Evolutionary conservation across 2,113 vertebrate genomes (phyloP), one percentile per base, ranked within the genome.

Genomic region (Phyllopteryx taeniolatus): DNA sequence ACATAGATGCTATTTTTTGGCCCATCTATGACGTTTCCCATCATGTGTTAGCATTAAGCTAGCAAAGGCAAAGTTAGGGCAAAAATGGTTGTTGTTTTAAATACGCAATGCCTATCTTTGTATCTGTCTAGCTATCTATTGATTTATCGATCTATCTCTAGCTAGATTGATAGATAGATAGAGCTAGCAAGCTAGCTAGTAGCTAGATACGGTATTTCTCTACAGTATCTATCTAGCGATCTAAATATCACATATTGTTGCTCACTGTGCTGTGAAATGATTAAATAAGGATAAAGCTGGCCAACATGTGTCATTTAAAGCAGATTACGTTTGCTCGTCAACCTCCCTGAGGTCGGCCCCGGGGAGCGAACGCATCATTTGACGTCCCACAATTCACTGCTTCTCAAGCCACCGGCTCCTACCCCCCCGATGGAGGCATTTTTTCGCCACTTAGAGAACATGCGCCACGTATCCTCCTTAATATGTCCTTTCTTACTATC

Each of bases 401-500:
- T 68, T 89, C 78, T 79, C 67, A 53, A 88, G 78, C 85, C 85
- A 83, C 81, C 67, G 79, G 83, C 86, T 91, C 91, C 90, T 87
- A 93, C 93, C 83, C 92, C 90, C 89, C 88, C 78, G 84, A 94
- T 86, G 84, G 86, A 88, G 89, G 91, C 93, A 89, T 94, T 94
- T 88, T 27, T 93, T 93, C 86, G 92, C 94, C 95, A 95, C 92
- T 96, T 94, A 93, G 93, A 31, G 93, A 95, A 95, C 95, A 95
- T 93, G 93, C 93, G 91, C 94, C 91, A 91, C 93, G 86, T 90
- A 92, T 93, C 92, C 94, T 93, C 91, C 92, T 94, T 95, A 96
- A 95, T 96, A 94, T 95, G 93, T 94, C 93, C 94, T 94, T 93
- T 94, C 92, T 95, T 95, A 95, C 95, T 94, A 95, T 94, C 94